A percentile compares a stretch with the other conserved stretches of the same genome.
Evolutionary conservation across 2,797 vertebrate species (phyloP).

Genomic region (Prunella strophiata): DNA sequence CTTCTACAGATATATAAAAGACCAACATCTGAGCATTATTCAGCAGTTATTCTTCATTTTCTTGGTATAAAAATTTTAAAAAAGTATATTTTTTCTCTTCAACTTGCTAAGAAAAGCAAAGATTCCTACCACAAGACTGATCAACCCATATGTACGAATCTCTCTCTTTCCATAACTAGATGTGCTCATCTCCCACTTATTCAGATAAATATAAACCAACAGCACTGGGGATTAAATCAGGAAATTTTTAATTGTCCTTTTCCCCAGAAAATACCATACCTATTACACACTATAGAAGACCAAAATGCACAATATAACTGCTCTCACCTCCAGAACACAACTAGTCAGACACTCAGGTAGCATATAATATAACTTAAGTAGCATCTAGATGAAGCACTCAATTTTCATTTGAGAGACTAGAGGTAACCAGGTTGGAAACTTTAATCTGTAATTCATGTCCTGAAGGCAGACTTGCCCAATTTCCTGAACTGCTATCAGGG

Average conservation of each 20-base stretch:
- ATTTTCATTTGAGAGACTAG: neutral
- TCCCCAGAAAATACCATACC: neutral
- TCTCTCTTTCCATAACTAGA: neutral
- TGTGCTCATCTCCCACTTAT: neutral
- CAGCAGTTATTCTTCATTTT: neutral
- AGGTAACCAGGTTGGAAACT: neutral
- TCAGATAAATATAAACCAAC: neutral
- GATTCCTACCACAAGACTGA: neutral
- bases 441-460: neutral
- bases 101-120: neutral
- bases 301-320: neutral
- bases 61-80: neutral
- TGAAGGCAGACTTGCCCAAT: neutral
- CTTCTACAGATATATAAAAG: neutral
- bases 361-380: neutral
- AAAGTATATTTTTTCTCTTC: neutral
- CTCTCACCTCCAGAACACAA: neutral
- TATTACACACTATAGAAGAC: neutral
- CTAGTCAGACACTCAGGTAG: neutral
- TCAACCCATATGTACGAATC: neutral
- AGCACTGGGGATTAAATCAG: neutral
- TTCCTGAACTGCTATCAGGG: neutral
- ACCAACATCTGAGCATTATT: neutral
- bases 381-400: neutral
- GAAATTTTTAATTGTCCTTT: neutral